Conservation (phyloP, 1,140 invertebrate species). For the Ditylenchus dipsaci region DNA sequence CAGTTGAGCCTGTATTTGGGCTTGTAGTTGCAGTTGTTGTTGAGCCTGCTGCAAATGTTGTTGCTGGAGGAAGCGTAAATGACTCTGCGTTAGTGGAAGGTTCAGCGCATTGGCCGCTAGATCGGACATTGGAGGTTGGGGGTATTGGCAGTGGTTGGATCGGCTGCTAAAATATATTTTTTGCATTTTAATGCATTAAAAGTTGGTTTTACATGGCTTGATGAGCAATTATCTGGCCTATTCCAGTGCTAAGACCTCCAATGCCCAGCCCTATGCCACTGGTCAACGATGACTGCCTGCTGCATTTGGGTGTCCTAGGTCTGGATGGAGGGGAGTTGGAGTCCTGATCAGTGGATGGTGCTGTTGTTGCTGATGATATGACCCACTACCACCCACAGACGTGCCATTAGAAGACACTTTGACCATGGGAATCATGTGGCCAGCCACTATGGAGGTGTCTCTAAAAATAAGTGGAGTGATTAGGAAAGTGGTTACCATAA, state of each 20-base stretch:
- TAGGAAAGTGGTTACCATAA: too few relatives aligned
- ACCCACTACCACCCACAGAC: background rate
- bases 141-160: background rate
- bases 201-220: conserved; percentile 2
- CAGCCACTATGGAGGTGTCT: background rate
- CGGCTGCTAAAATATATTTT: background rate
- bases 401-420: background rate
- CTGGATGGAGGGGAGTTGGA: conserved; percentile 1
- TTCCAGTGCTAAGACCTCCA: background rate
- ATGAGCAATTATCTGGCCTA: background rate
- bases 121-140: background rate
- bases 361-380: background rate
- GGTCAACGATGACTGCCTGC: background rate
- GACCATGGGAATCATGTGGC: background rate
- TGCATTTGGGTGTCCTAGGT: background rate
- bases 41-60: background rate
- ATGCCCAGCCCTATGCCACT: background rate
- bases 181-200: background rate
- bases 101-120: background rate
- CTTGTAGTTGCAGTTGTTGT: background rate
- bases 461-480: background rate
- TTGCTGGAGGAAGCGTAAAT: background rate
- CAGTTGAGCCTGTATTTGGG: background rate
- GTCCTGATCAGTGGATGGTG: background rate
- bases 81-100: background rate